These are phyloP conservation scores for Rambutsinella grinnellia DNA, from an alignment of 2,888 invertebrate species.

Conservation along the genomic window DNA sequence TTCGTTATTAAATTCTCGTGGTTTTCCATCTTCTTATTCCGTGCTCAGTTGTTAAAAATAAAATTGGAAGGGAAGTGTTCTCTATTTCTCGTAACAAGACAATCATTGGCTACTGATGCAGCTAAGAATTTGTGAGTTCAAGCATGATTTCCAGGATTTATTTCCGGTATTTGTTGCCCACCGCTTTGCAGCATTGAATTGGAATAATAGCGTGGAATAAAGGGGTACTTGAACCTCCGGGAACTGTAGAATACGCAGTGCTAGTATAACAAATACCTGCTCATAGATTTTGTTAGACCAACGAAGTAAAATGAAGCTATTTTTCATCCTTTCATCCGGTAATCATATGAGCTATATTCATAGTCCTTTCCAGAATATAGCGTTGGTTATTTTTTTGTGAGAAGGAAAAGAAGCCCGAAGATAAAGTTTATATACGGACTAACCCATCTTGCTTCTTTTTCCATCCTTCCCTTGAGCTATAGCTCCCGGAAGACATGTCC, in stretches of 20 bases:
- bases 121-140: no score
- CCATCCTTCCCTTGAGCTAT: slow-evolving; percentile 27
- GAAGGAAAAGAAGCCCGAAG: background rate
- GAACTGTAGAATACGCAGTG: no score
- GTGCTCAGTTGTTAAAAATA: slow-evolving; percentile 14
- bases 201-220: no score
- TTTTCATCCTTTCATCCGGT: slow-evolving; percentile 31
- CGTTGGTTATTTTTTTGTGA: background rate
- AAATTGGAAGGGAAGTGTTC: background rate
- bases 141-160: no score
- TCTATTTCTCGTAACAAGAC: no score
- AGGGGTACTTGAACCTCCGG: no score
- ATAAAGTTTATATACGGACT: background rate
- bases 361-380: background rate
- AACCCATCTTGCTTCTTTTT: slow-evolving; percentile 1
- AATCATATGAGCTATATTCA: background rate
- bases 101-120: no score
- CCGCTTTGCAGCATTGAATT: no score
- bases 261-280: no score
- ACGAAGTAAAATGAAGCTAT: slow-evolving; percentile 2
- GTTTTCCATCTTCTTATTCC: slow-evolving; percentile 10
- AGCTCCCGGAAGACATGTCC: slow-evolving; percentile 39
- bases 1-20: slow-evolving; percentile 12
- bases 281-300: slow-evolving; percentile 8
- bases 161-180: no score